A percentile compares a stretch with the other conserved stretches of the same genome.
These are phyloP conservation scores for Axea sp. DNA, from an alignment of 2,888 invertebrate genomes.

Conservation along the genomic window DNA sequence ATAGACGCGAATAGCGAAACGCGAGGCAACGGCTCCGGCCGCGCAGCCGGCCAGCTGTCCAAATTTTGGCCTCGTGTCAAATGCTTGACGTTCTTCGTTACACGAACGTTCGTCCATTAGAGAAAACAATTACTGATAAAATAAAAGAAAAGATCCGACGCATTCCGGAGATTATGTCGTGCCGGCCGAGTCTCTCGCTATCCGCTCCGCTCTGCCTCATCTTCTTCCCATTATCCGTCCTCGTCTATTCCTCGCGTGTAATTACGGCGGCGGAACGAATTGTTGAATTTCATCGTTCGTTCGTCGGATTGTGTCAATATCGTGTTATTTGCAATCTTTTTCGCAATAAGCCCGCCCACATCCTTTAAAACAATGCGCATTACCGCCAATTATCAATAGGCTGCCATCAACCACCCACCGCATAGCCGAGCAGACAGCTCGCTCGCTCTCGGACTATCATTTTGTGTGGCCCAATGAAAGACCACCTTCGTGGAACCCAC, in stretches of 20 bases:
- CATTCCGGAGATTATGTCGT: constrained; percentile 52
- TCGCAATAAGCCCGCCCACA: constrained; percentile 67
- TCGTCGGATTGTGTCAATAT: constrained; percentile 61
- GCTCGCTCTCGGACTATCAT: constrained; percentile 70
- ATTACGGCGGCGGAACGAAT: constrained; percentile 57
- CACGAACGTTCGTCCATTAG: constrained; percentile 15
- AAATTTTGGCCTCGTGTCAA: constrained; percentile 44
- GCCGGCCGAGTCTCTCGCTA: constrained; percentile 11
- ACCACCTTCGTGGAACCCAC: constrained; percentile 75
- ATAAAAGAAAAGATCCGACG: constrained; percentile 40
- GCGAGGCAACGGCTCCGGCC: too few relatives aligned
- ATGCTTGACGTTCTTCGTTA: constrained; percentile 30
- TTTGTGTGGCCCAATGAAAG: constrained; percentile 74
- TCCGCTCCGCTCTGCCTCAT: constrained; percentile 5
- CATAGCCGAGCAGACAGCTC: constrained; percentile 64
- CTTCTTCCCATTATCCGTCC: constrained; percentile 5
- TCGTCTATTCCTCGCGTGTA: constrained; percentile 46
- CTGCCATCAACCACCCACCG: constrained; percentile 72
- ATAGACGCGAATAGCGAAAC: too few relatives aligned
- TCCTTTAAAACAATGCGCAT: constrained; percentile 70
- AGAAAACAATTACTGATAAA: constrained; percentile 49
- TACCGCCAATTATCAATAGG: constrained; percentile 72
- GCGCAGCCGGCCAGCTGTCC: constrained; percentile 2
- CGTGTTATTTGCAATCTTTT: constrained; percentile 63
- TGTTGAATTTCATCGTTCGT: constrained; percentile 56